Evolutionary conservation across 1,140 invertebrate species (phyloP).

Genomic region (Dinoponera quadriceps): DNA sequence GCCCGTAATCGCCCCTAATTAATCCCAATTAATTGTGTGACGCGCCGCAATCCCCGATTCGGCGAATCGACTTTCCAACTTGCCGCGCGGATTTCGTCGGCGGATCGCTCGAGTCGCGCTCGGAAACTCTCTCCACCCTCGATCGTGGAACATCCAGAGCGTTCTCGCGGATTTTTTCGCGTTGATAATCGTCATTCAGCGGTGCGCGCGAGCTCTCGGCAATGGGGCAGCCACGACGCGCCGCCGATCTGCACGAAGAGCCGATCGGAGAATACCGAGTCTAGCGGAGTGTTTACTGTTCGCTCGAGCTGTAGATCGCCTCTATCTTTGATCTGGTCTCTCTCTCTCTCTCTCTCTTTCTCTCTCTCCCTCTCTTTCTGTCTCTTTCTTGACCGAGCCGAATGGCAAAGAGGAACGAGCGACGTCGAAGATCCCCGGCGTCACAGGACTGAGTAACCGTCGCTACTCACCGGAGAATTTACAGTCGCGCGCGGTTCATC

Average conservation of each 20-base stretch:
- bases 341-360: slow-evolving; percentile 56
- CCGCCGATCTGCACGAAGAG: slow-evolving; percentile 7
- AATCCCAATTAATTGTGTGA: neutral
- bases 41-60: neutral
- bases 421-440: slow-evolving; percentile 62
- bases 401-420: slow-evolving; percentile 71
- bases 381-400: slow-evolving; percentile 32
- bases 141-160: no score
- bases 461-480: slow-evolving; percentile 76
- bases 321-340: slow-evolving; percentile 81
- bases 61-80: neutral
- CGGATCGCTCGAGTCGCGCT: neutral
- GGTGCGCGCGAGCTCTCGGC: slow-evolving; percentile 21
- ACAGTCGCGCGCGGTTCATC: slow-evolving; percentile 75
- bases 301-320: slow-evolving; percentile 78
- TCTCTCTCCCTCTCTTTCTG: no score
- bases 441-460: slow-evolving; percentile 71
- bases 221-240: slow-evolving; percentile 27
- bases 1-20: slow-evolving; percentile 34
- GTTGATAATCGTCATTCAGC: slow-evolving; percentile 49
- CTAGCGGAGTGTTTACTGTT: slow-evolving; percentile 79
- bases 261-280: slow-evolving; percentile 8
- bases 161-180: slow-evolving; percentile 10
- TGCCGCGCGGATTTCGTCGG: no score
- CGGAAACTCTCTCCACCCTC: neutral